A percentile compares a stretch with the other conserved stretches of the same genome.
phyloP scores from a whole-genome alignment of 2,113 vertebrate genomes.

The Acinonyx jubatus region DNA sequence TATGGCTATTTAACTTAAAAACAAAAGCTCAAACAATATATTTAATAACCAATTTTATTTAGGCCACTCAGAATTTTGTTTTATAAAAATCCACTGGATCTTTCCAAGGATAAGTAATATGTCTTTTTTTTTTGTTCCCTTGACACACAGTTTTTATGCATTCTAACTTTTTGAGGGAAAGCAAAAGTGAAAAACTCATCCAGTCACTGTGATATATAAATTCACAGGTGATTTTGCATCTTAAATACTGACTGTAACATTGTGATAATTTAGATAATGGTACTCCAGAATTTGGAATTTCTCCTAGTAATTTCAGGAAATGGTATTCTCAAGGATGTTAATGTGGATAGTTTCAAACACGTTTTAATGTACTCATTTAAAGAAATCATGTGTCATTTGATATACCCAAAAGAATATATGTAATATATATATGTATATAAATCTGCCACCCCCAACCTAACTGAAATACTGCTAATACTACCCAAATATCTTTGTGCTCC shows the following conservation, averaged over 20 bases:
- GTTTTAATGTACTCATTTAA: neutral
- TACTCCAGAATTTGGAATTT: neutral
- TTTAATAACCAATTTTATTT: conserved; percentile 18
- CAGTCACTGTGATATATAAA: neutral
- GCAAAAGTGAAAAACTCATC: neutral
- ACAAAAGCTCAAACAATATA: neutral
- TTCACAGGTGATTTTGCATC: neutral
- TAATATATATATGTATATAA: neutral
- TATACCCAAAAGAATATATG: neutral
- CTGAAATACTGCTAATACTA: neutral
- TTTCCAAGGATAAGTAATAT: neutral
- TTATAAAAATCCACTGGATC: neutral
- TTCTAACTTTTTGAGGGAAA: neutral
- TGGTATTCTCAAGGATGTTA: neutral
- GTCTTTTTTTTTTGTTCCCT: neutral
- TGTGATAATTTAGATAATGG: neutral
- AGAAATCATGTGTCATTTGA: neutral
- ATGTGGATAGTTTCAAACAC: neutral
- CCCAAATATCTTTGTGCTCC: neutral
- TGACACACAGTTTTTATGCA: neutral
- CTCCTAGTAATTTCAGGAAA: neutral
- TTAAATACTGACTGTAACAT: neutral
- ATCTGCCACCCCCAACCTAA: neutral
- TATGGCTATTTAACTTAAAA: conserved; percentile 14
- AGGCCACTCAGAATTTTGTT: neutral